Evolutionary conservation across 2,888 invertebrate species (phyloP), one percentile per base, ranked within the genome.

Genomic region (Drosophila meridiana): DNA sequence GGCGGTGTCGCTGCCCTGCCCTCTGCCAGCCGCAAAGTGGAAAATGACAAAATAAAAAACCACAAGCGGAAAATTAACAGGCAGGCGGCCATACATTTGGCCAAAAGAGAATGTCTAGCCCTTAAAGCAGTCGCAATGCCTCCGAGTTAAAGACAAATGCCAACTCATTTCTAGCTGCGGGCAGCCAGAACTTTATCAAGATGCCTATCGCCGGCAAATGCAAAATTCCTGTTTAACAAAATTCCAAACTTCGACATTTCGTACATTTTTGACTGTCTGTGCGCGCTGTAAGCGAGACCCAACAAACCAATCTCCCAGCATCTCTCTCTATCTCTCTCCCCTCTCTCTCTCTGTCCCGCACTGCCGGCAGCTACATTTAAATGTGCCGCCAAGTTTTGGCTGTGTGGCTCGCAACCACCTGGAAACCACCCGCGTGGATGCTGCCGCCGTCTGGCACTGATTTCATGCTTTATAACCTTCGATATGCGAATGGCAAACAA

Each of bases 31-130:
- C 90, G 77, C 88, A 86, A 82, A 82, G 83, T 87, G 87, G 82
- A 87, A 90, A 91, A 92, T 92, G 90, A 91, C 86, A 92, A 92
- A 91, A 90, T 91, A 90, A 91, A 92, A 92, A 92, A 83, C 90
- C 92, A 91, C 92, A 90, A 92, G 92, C 93, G 93, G 92, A 93
- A 93, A 93, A 93, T 93, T 93, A 92, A 92, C 89, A 83, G 65
- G 43, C 45, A 67, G 52, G 60, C 56, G 59, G 48, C 53, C 62
- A 59, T 67, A 55, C 47, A 48, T 55, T 59, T 55, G 32, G 14
- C 57, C 28, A 47, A 45, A 42, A 52, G 30, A 26, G 30, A 28
- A 40, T 28, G 65, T 14, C 47, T 38, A 14, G 58, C 45, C n/a
- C 56, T 76, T 71, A 65, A 76, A 70, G 76, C 32, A 62, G 76